Evolutionary conservation across 2,113 vertebrate species (phyloP).

Genomic region (Sinocyclocheilus rhinocerous): DNA sequence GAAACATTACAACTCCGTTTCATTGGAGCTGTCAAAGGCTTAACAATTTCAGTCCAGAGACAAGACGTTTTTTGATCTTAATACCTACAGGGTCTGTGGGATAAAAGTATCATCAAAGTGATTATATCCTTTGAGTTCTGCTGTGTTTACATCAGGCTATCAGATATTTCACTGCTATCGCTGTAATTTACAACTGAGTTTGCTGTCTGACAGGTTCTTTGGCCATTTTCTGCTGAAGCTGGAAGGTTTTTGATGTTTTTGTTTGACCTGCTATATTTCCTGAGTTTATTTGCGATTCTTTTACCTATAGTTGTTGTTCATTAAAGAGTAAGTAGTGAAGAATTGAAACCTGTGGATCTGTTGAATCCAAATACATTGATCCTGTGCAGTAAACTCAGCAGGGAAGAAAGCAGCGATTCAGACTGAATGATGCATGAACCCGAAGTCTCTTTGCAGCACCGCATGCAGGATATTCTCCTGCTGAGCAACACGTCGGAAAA

Average conservation of each 20-base stretch:
- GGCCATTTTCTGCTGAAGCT: neutral
- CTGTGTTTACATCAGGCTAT: neutral
- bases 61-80: neutral
- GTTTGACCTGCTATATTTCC: neutral
- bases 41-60: neutral
- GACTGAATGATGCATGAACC: neutral
- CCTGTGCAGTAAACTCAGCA: neutral
- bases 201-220: neutral
- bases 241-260: neutral
- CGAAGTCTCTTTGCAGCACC: neutral
- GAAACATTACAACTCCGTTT: neutral
- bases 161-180: neutral
- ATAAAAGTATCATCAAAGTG: neutral
- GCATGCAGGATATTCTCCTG: neutral
- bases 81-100: neutral
- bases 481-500: neutral
- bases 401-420: neutral
- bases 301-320: neutral
- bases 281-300: neutral
- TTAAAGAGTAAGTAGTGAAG: neutral
- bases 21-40: neutral
- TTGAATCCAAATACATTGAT: neutral
- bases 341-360: neutral
- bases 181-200: neutral
- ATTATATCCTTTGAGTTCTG: neutral